A percentile compares a stretch with the other conserved stretches of the same genome.
Conservation (phyloP, 2,888 invertebrate species). For the Nematopogon swammerdamellus region DNA sequence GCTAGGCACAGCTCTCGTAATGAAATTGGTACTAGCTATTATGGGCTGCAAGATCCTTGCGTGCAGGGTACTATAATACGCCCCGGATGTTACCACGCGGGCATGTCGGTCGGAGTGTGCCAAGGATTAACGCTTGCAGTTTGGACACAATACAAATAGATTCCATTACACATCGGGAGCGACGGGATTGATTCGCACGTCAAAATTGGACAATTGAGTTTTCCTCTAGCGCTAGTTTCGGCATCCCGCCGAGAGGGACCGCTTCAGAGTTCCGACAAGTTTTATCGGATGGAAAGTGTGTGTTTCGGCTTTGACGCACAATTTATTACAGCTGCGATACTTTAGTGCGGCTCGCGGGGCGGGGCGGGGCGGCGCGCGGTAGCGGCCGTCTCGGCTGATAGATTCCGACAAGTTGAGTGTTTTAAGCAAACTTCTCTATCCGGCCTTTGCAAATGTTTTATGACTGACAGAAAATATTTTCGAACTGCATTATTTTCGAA, state of each 20-base stretch:
- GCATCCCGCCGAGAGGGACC: background rate
- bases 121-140: slow-evolving; percentile 48
- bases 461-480: no score
- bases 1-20: background rate
- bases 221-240: background rate
- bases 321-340: slow-evolving; percentile 2
- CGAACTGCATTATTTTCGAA: no score
- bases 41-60: no score
- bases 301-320: slow-evolving; percentile 3
- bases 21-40: background rate
- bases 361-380: no score
- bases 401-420: no score
- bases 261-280: background rate
- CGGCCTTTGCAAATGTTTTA: no score
- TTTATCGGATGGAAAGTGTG: slow-evolving; percentile 1
- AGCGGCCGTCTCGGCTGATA: no score
- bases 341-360: background rate
- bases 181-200: slow-evolving; percentile 35
- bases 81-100: slow-evolving; percentile 7
- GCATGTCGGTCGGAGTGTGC: slow-evolving; percentile 42
- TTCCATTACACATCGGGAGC: slow-evolving; percentile 32
- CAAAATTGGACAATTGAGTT: slow-evolving; percentile 18
- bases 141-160: slow-evolving; percentile 42
- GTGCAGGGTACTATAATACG: no score
- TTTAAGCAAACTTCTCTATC: no score